Conservation (phyloP, 1,140 invertebrate genomes). For the Uloborus diversus region DNA sequence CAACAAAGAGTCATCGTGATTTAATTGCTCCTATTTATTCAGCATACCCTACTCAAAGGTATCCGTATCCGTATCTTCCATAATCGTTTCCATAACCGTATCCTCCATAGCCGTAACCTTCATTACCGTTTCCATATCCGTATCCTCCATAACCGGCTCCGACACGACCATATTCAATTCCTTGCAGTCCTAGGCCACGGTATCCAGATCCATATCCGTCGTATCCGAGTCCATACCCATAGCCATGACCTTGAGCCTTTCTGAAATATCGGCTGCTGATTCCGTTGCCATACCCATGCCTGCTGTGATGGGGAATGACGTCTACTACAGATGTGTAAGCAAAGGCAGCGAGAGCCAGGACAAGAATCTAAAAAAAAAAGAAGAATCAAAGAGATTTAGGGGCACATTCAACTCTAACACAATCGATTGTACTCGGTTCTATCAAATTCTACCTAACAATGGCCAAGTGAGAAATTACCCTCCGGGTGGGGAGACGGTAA, state of each 20-base stretch:
- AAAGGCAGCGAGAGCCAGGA: neutral
- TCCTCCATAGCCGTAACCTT: neutral
- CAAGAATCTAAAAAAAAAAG: neutral
- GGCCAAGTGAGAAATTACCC: no score
- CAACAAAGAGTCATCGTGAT: no score
- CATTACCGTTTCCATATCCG: neutral
- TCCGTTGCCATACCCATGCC: slow-evolving; percentile 16
- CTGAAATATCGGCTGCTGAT: slow-evolving; percentile 21
- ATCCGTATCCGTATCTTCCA: slow-evolving; percentile 1
- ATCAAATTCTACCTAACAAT: no score
- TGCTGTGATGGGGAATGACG: neutral
- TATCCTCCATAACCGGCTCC: neutral
- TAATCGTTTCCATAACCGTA: neutral
- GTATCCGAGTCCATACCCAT: slow-evolving; percentile 25
- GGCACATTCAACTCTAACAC: no score
- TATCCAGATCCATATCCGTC: slow-evolving; percentile 21
- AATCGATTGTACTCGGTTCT: no score
- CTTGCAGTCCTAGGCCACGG: neutral
- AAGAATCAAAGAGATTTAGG: no score
- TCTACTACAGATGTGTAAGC: neutral
- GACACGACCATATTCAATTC: neutral
- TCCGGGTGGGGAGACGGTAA: no score
- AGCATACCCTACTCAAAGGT: no score
- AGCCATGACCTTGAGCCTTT: slow-evolving; percentile 12
- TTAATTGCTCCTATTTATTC: no score